A percentile compares a stretch with the other conserved stretches of the same genome.
Evolutionary conservation across 2,888 invertebrate species (phyloP).

Genomic region (Drosophila kanekoi): DNA sequence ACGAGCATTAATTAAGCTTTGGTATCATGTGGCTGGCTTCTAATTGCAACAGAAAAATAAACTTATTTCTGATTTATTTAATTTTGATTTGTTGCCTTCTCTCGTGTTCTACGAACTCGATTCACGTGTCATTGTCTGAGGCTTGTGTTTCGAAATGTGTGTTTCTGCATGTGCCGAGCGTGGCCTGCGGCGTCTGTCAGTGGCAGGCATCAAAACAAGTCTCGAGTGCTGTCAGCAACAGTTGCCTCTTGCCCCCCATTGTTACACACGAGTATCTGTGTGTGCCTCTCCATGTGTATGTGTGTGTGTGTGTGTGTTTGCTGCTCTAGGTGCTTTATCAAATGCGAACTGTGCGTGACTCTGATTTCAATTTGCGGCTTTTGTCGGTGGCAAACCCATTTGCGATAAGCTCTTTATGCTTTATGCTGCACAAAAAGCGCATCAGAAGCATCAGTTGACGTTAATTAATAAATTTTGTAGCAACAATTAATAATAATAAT

Average conservation of each 20-base stretch:
- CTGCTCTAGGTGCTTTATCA: slow-evolving; percentile 29
- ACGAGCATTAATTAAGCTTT: too few relatives aligned
- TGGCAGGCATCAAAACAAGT: slow-evolving; percentile 54
- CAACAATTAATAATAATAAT: not conserved
- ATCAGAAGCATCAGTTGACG: slow-evolving; percentile 1
- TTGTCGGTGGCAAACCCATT: slow-evolving; percentile 25
- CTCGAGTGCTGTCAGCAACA: slow-evolving; percentile 70
- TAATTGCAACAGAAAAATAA: too few relatives aligned
- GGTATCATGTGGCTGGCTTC: too few relatives aligned
- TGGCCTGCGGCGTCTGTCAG: slow-evolving; percentile 44
- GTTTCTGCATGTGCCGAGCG: slow-evolving; percentile 7
- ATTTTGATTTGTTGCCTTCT: too few relatives aligned
- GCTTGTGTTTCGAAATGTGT: slow-evolving; percentile 27
- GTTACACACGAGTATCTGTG: slow-evolving; percentile 30
- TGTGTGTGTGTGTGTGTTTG: slow-evolving; percentile 3
- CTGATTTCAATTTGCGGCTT: slow-evolving; percentile 61
- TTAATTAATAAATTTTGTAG: slow-evolving; percentile 30
- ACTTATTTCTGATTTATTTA: too few relatives aligned
- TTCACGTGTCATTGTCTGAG: slow-evolving; percentile 40
- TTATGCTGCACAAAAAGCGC: too few relatives aligned
- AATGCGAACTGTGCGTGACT: slow-evolving; percentile 60
- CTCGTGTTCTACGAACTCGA: too few relatives aligned
- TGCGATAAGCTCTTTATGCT: slow-evolving; percentile 38
- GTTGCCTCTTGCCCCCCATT: slow-evolving; percentile 46
- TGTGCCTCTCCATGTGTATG: not conserved